Evolutionary conservation across 2,888 invertebrate genomes (phyloP), one percentile per base, ranked within the genome.

Genomic region (Camponotus fellah): DNA sequence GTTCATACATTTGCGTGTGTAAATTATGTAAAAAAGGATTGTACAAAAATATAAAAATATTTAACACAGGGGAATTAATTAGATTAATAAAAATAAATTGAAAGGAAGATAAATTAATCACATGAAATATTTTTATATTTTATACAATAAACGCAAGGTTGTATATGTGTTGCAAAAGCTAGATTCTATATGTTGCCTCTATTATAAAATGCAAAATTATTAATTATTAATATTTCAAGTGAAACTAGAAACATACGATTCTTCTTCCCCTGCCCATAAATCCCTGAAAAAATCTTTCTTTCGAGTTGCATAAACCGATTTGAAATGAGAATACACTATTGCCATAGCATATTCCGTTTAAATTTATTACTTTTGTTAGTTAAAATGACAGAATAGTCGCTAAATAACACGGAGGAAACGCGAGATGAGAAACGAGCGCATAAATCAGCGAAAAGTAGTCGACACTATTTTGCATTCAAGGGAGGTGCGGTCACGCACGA

Each of bases 301-400:
- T 43, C 14, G 3, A 43, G 43, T 14, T 43, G 12, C 3, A 43
- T 21, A 3, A 9, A 43, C 3, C 6, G 4, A 46, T 14, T 46
- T 40, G 10, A 21, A 43, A 34, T 17, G 8, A 49, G 17, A 56
- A 12, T n/a, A 21, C 14, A 3, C 46, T 37, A 46, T 34, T 62
- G 46, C n/a, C 32, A 46, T 75, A 12, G 0, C 34, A 5, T 37
- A 26, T 26, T 40, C 49, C 12, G 43, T 14, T 12, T 40, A 37
- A 58, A 74, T 74, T 60, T 82, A 75, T 82, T 75, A 82, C 66
- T 72, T 82, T 32, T 85, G 62, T 72, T 65, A 84, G 82, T 82
- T 71, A 80, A 87, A 84, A 88, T 83, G 82, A 84, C 82, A 46
- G 12, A 40, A 69, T 43, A 26, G 21, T 62, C 17, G 40, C 32